phyloP scores from a whole-genome alignment of 2,888 invertebrate genomes.

The Aphodius sticticus region DNA sequence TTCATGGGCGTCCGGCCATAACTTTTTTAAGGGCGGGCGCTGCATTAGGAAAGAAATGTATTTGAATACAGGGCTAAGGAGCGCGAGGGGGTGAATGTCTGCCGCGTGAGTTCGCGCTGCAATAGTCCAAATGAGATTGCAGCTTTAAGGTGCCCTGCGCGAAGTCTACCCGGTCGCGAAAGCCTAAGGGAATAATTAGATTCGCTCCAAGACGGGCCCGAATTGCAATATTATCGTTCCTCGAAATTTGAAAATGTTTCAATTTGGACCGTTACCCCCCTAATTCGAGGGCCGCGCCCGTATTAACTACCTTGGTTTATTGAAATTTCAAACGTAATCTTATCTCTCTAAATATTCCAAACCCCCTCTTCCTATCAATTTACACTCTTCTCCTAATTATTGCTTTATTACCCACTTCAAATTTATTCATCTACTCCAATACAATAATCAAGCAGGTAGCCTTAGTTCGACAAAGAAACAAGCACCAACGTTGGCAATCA shows the following conservation, averaged over 20 bases:
- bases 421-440: neutral
- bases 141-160: slow-evolving; percentile 19
- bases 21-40: slow-evolving; percentile 17
- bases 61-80: slow-evolving; percentile 16
- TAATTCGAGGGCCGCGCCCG: slow-evolving; percentile 12
- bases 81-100: neutral
- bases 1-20: slow-evolving; percentile 22
- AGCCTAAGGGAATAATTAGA: slow-evolving; percentile 35
- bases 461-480: neutral
- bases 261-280: slow-evolving; percentile 25
- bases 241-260: slow-evolving; percentile 25
- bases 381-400: neutral
- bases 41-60: slow-evolving; percentile 16
- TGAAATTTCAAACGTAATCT: slow-evolving; percentile 17
- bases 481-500: too few species aligned
- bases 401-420: neutral
- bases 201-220: slow-evolving; percentile 24
- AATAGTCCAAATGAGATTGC: slow-evolving; percentile 19
- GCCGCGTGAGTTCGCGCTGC: slow-evolving; percentile 6
- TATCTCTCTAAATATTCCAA: neutral
- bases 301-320: slow-evolving; percentile 20
- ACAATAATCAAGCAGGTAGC: neutral
- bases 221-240: slow-evolving; percentile 24
- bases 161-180: neutral
- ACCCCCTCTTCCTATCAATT: neutral